phyloP scores from a whole-genome alignment of 2,797 vertebrate species.

The Esox masquinongy region DNA sequence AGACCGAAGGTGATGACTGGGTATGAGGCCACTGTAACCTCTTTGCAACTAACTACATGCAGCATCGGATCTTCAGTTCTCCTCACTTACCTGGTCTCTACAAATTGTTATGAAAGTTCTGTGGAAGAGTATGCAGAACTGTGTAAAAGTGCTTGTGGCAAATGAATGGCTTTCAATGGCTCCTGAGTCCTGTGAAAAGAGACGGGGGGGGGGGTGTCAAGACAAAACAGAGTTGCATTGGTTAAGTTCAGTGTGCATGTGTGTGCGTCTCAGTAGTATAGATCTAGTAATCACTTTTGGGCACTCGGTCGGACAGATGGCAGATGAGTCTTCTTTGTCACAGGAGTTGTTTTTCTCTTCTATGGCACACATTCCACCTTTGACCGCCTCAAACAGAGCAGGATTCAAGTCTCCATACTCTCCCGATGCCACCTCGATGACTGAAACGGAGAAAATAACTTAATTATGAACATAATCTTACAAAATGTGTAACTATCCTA shows the following conservation, averaged over 20 bases:
- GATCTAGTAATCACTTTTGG: conserved; percentile 42
- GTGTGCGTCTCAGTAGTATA: not conserved
- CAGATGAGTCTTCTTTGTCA: conserved; percentile 64
- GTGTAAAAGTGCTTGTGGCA: conserved; percentile 87
- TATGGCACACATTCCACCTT: conserved; percentile 84
- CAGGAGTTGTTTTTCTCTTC: conserved; percentile 82
- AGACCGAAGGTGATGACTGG: no score
- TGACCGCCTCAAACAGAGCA: conserved; percentile 88
- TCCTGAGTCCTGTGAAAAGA: conserved; percentile 61
- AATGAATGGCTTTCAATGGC: conserved; percentile 87
- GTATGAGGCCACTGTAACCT: no score
- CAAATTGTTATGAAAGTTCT: conserved; percentile 90
- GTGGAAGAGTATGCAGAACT: conserved; percentile 94
- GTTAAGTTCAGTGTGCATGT: not conserved
- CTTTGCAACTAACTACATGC: not conserved
- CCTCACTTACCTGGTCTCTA: conserved; percentile 83
- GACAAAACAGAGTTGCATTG: not conserved
- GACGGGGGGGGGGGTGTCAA: not conserved
- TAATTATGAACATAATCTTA: not conserved
- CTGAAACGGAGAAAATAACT: conserved; percentile 51
- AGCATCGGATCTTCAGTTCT: not conserved
- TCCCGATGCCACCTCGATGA: conserved; percentile 95
- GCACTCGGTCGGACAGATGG: conserved; percentile 65
- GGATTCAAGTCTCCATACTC: conserved; percentile 94
- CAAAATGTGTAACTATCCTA: not conserved